Evolutionary conservation across 1,140 invertebrate species (phyloP).

Genomic region (Drosophila paulistorum): DNA sequence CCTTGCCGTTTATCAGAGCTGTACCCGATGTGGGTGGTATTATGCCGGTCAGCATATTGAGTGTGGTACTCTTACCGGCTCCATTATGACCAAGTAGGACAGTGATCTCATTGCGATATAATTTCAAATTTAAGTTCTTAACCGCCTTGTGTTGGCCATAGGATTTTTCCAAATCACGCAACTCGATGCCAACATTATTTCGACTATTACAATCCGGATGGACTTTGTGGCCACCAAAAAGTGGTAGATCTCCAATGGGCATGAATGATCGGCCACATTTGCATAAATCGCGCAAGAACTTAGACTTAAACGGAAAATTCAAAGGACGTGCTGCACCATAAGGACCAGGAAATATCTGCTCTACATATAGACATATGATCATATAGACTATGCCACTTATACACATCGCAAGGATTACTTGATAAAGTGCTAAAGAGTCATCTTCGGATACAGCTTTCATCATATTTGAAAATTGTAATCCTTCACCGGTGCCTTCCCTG

Average conservation of each 20-base stretch:
- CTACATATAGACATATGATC: constrained; percentile 88
- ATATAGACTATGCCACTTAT: constrained; percentile 86
- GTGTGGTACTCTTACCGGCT: constrained; percentile 89
- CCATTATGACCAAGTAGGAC: constrained; percentile 92
- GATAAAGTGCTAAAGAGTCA: constrained; percentile 87
- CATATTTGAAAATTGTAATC: constrained; percentile 88
- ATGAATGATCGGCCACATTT: neutral
- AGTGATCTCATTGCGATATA: constrained; percentile 87
- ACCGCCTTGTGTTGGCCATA: constrained; percentile 87
- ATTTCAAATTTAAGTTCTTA: constrained; percentile 87
- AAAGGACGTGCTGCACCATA: constrained; percentile 88
- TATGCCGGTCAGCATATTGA: constrained; percentile 92
- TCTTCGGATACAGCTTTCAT: constrained; percentile 87
- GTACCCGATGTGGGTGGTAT: constrained; percentile 87
- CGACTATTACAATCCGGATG: constrained; percentile 43
- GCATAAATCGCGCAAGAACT: constrained; percentile 78
- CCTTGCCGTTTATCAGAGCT: constrained; percentile 87
- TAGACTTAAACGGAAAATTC: constrained; percentile 88
- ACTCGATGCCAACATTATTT: constrained; percentile 85
- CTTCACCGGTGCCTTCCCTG: constrained; percentile 61
- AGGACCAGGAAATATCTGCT: constrained; percentile 88
- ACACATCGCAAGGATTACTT: constrained; percentile 86
- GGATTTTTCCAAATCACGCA: constrained; percentile 86
- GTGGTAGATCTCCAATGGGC: constrained; percentile 15
- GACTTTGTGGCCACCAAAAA: neutral